Evolutionary conservation across 1,140 invertebrate genomes (phyloP).

Genomic region (Drosophila pruinosa): DNA sequence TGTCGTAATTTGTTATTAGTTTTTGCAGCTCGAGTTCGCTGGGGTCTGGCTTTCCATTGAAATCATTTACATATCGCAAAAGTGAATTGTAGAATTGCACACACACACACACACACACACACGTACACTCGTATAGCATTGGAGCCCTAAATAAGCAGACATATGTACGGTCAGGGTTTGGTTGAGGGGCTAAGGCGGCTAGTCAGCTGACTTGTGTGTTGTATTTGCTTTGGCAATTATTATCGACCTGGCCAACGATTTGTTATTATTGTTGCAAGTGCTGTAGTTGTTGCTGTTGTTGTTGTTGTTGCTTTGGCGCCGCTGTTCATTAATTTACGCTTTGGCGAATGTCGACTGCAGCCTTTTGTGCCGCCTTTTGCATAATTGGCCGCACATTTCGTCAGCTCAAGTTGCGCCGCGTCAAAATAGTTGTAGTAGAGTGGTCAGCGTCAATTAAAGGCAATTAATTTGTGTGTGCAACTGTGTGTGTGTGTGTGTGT

Average conservation of each 20-base stretch:
- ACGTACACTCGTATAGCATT: no score
- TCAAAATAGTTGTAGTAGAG: slow-evolving; percentile 47
- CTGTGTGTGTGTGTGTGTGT: not conserved
- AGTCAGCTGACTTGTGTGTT: slow-evolving; percentile 41
- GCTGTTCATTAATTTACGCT: slow-evolving; percentile 69
- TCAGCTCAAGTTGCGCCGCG: slow-evolving; percentile 50
- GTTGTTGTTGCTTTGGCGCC: slow-evolving; percentile 39
- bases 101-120: not conserved
- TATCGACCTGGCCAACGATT: slow-evolving; percentile 69
- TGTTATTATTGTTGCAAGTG: slow-evolving; percentile 62
- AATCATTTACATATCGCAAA: slow-evolving; percentile 77
- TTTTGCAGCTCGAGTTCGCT: slow-evolving; percentile 36
- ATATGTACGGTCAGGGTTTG: not conserved
- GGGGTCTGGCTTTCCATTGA: slow-evolving; percentile 60
- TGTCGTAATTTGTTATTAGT: slow-evolving; percentile 79
- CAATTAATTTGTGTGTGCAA: slow-evolving; percentile 32
- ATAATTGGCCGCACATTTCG: slow-evolving; percentile 60
- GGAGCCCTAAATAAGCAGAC: slow-evolving; percentile 11
- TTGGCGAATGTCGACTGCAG: not conserved
- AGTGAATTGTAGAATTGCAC: slow-evolving; percentile 46
- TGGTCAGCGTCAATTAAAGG: slow-evolving; percentile 57
- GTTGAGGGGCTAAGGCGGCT: no score
- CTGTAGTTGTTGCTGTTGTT: slow-evolving; percentile 1
- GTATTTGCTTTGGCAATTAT: slow-evolving; percentile 66
- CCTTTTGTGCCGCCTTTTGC: slow-evolving; percentile 42